Percentiles rank a stretch among this genome's conserved stretches.
Evolutionary conservation across 2,888 invertebrate species (phyloP).

Genomic region (Odiellus spinosus): DNA sequence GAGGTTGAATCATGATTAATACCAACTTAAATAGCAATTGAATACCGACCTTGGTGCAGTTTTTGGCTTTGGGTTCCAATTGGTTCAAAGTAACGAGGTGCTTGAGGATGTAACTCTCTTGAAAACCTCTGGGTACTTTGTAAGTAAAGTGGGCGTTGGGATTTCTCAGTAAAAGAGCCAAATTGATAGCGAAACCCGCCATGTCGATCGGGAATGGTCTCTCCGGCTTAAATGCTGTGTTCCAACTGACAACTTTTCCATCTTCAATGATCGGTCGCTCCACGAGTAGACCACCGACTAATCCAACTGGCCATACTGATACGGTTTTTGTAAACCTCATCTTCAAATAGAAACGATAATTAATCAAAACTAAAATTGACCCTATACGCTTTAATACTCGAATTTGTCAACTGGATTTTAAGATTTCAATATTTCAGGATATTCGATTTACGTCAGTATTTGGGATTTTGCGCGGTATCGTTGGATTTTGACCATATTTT

Average conservation of each 20-base stretch:
- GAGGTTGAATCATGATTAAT: too few relatives aligned
- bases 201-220: slow-evolving; percentile 92
- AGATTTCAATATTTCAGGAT: too few relatives aligned
- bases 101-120: slow-evolving; percentile 67
- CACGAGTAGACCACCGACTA: slow-evolving; percentile 85
- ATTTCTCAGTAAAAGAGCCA: slow-evolving; percentile 51
- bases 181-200: slow-evolving; percentile 87
- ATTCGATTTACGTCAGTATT: too few relatives aligned
- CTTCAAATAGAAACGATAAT: slow-evolving; percentile 23
- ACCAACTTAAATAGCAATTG: too few relatives aligned
- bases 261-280: slow-evolving; percentile 66
- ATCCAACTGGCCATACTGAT: slow-evolving; percentile 51
- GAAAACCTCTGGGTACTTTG: slow-evolving; percentile 70
- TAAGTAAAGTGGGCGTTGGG: slow-evolving; percentile 63
- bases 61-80: slow-evolving; percentile 76
- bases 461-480: too few relatives aligned
- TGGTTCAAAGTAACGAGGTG: slow-evolving; percentile 51
- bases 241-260: slow-evolving; percentile 59
- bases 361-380: too few relatives aligned
- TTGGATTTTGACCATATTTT: too few relatives aligned
- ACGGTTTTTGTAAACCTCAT: slow-evolving; percentile 33
- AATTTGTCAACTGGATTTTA: too few relatives aligned
- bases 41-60: slow-evolving; percentile 55
- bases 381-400: not conserved
- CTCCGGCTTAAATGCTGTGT: slow-evolving; percentile 44